phyloP scores from a whole-genome alignment of 92 coral and sea anemone genomes.

The Epizoanthus illoricatus region DNA sequence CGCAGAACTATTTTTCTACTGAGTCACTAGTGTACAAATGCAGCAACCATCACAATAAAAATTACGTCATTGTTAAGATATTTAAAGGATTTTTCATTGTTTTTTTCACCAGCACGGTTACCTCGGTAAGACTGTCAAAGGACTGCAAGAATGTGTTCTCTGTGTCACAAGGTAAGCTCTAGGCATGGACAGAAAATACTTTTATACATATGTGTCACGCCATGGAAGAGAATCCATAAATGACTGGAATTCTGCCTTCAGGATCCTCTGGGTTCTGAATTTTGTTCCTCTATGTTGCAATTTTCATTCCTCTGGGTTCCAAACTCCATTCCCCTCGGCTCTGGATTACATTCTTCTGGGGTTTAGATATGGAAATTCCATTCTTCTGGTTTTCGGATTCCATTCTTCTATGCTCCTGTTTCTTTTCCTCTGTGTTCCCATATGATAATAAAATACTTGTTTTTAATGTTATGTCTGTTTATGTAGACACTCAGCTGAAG shows the following conservation, averaged over 20 bases:
- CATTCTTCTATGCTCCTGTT: background rate
- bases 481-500: constrained; percentile 92
- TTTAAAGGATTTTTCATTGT: background rate
- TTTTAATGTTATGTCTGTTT: background rate
- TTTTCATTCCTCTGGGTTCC: too few species aligned
- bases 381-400: background rate
- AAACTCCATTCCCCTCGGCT: too few species aligned
- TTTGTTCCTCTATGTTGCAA: too few species aligned
- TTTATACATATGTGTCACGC: background rate
- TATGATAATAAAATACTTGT: background rate
- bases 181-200: background rate
- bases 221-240: too few species aligned
- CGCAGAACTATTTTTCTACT: too few species aligned
- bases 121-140: constrained; percentile 86
- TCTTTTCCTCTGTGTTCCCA: too few species aligned
- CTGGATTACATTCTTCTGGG: too few species aligned
- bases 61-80: background rate
- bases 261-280: too few species aligned
- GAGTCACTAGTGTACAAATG: too few species aligned
- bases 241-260: too few species aligned
- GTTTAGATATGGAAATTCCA: too few species aligned
- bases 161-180: constrained; percentile 89
- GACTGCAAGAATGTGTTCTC: constrained; percentile 92
- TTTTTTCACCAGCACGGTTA: constrained; percentile 70
- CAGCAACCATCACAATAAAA: too few species aligned